Percentiles rank a stretch among this genome's conserved stretches.
These are phyloP conservation scores for Cynoglossus semilaevis DNA, from an alignment of 2,113 vertebrate species.

Conservation along the genomic window DNA sequence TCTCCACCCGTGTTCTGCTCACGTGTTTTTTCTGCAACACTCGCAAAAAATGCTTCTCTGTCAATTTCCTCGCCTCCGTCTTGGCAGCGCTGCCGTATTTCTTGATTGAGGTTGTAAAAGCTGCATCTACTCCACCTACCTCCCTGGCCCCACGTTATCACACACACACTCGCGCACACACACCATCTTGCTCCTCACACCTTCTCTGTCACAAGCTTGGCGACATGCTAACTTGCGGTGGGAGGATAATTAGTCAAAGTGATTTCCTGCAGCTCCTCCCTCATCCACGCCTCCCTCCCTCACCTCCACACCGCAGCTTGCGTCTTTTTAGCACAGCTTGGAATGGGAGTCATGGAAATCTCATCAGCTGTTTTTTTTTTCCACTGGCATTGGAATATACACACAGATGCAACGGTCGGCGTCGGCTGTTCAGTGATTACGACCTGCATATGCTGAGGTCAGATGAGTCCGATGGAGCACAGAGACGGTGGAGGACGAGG, in stretches of 20 bases:
- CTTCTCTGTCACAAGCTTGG: conserved; percentile 44
- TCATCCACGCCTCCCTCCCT: background rate
- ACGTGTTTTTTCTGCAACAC: conserved; percentile 4
- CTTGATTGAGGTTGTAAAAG: conserved; percentile 48
- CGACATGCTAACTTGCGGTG: conserved; percentile 42
- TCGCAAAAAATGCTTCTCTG: conserved; percentile 40
- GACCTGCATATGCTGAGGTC: background rate
- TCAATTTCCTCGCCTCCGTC: conserved; percentile 37
- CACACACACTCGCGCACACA: background rate
- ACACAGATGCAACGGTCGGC: background rate
- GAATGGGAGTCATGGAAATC: conserved; percentile 30
- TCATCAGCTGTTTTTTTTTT: conserved; percentile 25
- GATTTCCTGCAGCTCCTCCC: conserved; percentile 41
- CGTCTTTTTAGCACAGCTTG: conserved; percentile 48
- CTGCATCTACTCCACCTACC: background rate
- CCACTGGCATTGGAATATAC: conserved; percentile 5
- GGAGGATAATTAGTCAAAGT: conserved; percentile 68
- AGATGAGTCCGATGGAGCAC: background rate
- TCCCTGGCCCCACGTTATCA: background rate
- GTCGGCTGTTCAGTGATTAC: background rate
- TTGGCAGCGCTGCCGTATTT: conserved; percentile 48
- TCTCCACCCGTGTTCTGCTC: background rate
- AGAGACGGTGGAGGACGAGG: no score
- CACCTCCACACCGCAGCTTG: background rate
- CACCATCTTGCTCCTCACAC: background rate